Evolutionary conservation across 2,888 invertebrate genomes (phyloP).

Genomic region (Apamea crenata): DNA sequence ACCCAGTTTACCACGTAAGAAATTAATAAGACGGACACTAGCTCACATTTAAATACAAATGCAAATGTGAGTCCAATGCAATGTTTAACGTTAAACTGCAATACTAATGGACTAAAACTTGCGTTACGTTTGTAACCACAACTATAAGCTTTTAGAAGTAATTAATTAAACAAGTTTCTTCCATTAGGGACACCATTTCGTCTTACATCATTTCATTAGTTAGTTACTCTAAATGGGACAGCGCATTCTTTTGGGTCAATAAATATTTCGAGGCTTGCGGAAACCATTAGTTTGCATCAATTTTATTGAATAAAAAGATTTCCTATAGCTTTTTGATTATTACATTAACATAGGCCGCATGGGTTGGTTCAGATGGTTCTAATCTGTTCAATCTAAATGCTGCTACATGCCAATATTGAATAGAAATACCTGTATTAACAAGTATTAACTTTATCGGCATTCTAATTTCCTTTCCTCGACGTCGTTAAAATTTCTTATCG

Average conservation of each 20-base stretch:
- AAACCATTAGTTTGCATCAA: constrained; percentile 19
- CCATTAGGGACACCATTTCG: constrained; percentile 55
- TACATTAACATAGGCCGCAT: not conserved
- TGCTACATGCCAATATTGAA: constrained; percentile 18
- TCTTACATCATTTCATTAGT: constrained; percentile 55
- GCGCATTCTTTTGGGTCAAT: constrained; percentile 56
- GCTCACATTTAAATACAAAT: constrained; percentile 38
- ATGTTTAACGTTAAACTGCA: constrained; percentile 36
- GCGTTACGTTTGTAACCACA: constrained; percentile 22
- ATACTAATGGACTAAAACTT: constrained; percentile 30
- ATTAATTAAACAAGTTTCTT: constrained; percentile 60
- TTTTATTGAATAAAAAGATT: constrained; percentile 15
- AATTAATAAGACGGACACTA: constrained; percentile 51
- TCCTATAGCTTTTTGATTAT: not conserved
- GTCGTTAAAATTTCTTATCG: constrained; percentile 55
- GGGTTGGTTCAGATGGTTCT: not conserved
- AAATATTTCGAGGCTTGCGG: constrained; percentile 36
- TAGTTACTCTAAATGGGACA: constrained; percentile 48
- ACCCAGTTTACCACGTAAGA: constrained; percentile 68
- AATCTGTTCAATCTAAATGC: not conserved
- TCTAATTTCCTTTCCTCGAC: constrained; percentile 24
- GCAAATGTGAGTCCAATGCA: constrained; percentile 17
- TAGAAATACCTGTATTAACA: constrained; percentile 5
- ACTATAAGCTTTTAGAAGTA: constrained; percentile 52
- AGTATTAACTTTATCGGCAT: constrained; percentile 42